Percentiles rank a stretch among this genome's conserved stretches.
Conservation (phyloP, 2,888 invertebrate genomes). For the Limnephilus lunatus region DNA sequence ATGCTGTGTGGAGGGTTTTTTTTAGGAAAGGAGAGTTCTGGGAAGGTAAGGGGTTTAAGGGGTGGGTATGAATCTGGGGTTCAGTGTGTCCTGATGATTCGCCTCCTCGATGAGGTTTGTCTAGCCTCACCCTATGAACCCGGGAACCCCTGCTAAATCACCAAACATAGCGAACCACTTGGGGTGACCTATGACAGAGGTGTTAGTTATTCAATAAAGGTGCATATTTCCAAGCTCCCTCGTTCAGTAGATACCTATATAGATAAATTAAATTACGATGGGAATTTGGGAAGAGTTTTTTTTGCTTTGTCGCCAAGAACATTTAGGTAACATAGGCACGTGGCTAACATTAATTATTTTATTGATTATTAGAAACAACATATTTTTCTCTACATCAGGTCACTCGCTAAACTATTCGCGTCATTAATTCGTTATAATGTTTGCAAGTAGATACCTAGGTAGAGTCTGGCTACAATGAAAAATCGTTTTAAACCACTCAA, state of each 20-base stretch:
- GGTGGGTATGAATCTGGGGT: too few species aligned
- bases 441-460: neutral
- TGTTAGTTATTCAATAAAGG: too few species aligned
- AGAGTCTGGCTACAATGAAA: neutral
- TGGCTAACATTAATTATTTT: neutral
- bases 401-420: neutral
- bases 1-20: too few species aligned
- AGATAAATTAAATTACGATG: neutral
- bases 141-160: too few species aligned
- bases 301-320: neutral
- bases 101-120: too few species aligned
- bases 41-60: too few species aligned
- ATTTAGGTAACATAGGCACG: neutral
- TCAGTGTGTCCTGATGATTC: too few species aligned
- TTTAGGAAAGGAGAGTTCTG: too few species aligned
- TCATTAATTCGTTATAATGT: neutral
- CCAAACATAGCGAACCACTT: too few species aligned
- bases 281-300: neutral
- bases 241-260: neutral
- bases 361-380: neutral
- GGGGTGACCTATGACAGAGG: too few species aligned
- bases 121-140: too few species aligned
- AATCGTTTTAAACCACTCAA: constrained; percentile 2
- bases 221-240: neutral
- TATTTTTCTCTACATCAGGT: neutral